Evolutionary conservation across 2,888 invertebrate genomes (phyloP), one percentile per base, ranked within the genome.

Genomic region (Erebia ligea): DNA sequence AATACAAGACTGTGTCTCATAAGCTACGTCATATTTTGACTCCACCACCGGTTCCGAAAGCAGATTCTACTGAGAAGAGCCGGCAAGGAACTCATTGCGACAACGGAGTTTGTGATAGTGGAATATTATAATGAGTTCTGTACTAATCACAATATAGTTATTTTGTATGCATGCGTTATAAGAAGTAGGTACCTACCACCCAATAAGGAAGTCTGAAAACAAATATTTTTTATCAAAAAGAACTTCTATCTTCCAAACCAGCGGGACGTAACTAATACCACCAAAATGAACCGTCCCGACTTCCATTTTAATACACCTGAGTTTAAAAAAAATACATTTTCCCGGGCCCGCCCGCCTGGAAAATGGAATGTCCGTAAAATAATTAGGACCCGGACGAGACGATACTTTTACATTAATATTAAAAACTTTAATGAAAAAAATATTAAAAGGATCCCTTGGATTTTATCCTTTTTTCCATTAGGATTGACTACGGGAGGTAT

Each of bases 391-490:
- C 78, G 82, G 79, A 75, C 76, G 83, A 83, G 85, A 84, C 82
- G 85, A 91, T 88, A 89, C 86, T 79, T 85, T 83, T 82, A 81
- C 88, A 90, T 92, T 90, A 92, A 92, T 92, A 92, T 92, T 93
- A 90, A 93, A 93, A 93, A 93, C 93, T 93, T 93, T 89, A 92
- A 92, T 92, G 92, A 93, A 92, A 93, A 92, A 93, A 92, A 88
- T 89, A 90, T 92, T 90, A 92, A 92, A 92, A 89, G 91, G 87
- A 83, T 84, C 86, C 86, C 80, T 82, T 78, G 81, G 84, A 87
- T 87, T 88, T 88, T 85, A 91, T 92, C 92, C 91, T 92, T 91
- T 92, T 93, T 91, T 89, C 91, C 90, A 90, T 91, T 90, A 91
- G 89, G 86, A 84, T 82, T 79, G 79, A 82, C 73, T 50, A 84